Conservation (phyloP, 1,140 invertebrate genomes). For the Calosoma granatense region DNA sequence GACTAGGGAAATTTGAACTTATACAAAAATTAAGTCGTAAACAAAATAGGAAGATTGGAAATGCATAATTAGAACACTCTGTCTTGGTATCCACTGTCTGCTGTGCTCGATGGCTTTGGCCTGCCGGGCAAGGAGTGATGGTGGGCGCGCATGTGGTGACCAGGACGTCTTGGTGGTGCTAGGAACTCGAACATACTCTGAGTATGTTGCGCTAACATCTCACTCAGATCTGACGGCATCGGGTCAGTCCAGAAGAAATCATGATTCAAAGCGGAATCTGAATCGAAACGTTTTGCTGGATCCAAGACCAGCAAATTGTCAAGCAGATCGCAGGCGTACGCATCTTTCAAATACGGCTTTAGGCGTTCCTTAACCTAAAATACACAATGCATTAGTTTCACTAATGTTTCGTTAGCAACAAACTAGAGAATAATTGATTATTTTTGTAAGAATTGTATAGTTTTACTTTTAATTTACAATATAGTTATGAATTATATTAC, state of each 20-base stretch:
- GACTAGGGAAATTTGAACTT: neutral
- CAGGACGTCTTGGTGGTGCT: slow-evolving; percentile 65
- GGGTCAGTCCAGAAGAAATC: slow-evolving; percentile 98
- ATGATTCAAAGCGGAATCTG: slow-evolving; percentile 90
- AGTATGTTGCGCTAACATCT: slow-evolving; percentile 87
- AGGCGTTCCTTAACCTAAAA: slow-evolving; percentile 66
- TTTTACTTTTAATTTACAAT: neutral
- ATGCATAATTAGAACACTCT: slow-evolving; percentile 50
- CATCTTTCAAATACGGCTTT: slow-evolving; percentile 87
- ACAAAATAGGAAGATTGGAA: neutral
- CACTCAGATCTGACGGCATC: slow-evolving; percentile 82
- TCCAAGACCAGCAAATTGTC: slow-evolving; percentile 89
- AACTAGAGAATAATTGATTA: too few species aligned
- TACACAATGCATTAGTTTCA: too few species aligned
- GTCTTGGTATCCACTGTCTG: slow-evolving; percentile 64
- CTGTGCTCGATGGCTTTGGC: slow-evolving; percentile 40
- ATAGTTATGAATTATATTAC: too few species aligned
- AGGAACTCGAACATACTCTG: slow-evolving; percentile 96
- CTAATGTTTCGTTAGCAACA: too few species aligned
- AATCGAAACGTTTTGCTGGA: slow-evolving; percentile 81
- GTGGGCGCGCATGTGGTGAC: slow-evolving; percentile 59
- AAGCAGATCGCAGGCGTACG: slow-evolving; percentile 83
- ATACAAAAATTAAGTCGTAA: neutral
- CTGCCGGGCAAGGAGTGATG: slow-evolving; percentile 46
- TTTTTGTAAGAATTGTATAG: too few species aligned